Evolutionary conservation across 2,888 invertebrate species (phyloP), one percentile per base, ranked within the genome.

Genomic region (Drosophila nr. perissopoda): DNA sequence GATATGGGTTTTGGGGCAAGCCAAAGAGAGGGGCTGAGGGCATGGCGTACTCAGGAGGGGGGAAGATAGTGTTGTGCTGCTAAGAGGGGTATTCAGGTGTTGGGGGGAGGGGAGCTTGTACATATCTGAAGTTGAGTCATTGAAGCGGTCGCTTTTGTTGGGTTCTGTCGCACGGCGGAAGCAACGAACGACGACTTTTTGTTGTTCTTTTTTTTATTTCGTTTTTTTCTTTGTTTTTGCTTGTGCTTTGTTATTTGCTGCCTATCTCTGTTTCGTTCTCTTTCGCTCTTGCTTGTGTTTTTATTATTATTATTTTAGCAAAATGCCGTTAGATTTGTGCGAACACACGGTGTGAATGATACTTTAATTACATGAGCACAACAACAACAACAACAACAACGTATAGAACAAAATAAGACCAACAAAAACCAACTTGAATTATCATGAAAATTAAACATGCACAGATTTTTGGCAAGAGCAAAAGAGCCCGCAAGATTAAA

Each of bases 331-430:
- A 87, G 87, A 69, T 80, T 78, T 89, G 87, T 85, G 87, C 89
- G 87, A 87, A 78, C 89, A 85, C 77, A 52, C 89, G 87, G 87
- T 87, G 87, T 89, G 87, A 87, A 87, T 87, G 87, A 87, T 87
- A 87, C 89, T 89, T 89, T 87, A 89, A 87, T 87, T 89, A 78
- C 87, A 77, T 49, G 69, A 65, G 51, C 58, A 45, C 68, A 77
- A 65, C 65, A 80, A 69, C 61, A 76, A 66, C 65, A 67, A 57
- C 69, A 59, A 52, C 10, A 67, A 48, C 33, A 33, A 33, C 33
- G 33, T 33, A 33, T 4, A 11, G 33, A 10, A 10, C 4, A 11
- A 11, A 33, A 33, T 33, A 33, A 33, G 33, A 10, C 33, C 33
- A 33, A 33, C 33, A 33, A 33, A 33, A 33, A 11, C 4, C 33